Percentiles rank a stretch among this genome's conserved stretches.
These are phyloP conservation scores for Diploscapter pachys DNA, from an alignment of 1,140 invertebrate species.

Conservation along the genomic window DNA sequence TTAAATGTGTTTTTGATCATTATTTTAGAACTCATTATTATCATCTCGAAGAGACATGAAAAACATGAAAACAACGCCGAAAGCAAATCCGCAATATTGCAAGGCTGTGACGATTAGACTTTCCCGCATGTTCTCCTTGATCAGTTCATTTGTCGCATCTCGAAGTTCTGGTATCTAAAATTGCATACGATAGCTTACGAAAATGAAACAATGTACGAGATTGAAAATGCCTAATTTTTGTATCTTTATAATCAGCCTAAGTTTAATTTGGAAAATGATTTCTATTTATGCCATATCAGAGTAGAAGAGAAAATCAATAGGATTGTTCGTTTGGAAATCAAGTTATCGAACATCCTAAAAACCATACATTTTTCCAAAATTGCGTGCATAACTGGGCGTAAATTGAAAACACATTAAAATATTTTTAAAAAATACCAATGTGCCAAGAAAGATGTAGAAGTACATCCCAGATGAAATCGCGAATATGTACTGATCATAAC, in stretches of 20 bases:
- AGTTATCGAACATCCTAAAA: background rate
- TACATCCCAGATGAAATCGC: conserved; percentile 55
- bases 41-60: conserved; percentile 9
- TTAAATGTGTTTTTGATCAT: too few relatives aligned
- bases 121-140: conserved; percentile 30
- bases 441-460: conserved; percentile 53
- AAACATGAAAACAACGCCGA: conserved; percentile 13
- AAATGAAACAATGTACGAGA: background rate
- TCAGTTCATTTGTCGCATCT: conserved; percentile 45
- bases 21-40: too few relatives aligned
- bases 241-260: conserved; percentile 2
- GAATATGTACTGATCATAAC: conserved; percentile 49
- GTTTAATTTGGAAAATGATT: background rate
- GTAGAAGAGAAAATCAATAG: too few relatives aligned
- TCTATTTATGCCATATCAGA: background rate
- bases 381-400: background rate
- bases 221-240: background rate
- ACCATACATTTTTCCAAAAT: background rate
- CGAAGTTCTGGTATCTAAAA: conserved; percentile 55
- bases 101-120: conserved; percentile 23
- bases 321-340: background rate
- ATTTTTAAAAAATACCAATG: conserved; percentile 39
- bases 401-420: background rate
- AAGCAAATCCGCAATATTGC: conserved; percentile 17
- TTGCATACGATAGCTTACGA: too few relatives aligned